Base-by-base conservation (phyloP, 2,888 invertebrate genomes). In the Drosophila barbarae region DNA sequence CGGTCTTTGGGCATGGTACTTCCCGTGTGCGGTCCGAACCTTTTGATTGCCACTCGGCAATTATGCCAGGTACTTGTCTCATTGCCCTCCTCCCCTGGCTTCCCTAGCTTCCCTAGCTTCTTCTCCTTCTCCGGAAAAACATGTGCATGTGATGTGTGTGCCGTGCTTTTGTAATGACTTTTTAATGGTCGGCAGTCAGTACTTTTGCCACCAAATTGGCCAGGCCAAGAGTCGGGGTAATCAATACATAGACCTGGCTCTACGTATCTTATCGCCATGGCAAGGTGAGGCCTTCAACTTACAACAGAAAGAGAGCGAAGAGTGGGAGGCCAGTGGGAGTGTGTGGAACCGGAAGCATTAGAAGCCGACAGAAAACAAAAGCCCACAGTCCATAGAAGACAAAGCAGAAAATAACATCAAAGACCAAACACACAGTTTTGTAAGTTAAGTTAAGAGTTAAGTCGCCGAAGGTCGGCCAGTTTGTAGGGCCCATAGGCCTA, bases 341-440 rank as follows among this genome's bases (percentile, higher is more conserved):
- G 77, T 84, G 46, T 30, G 74, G 71, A 83, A 79, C 84, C 79
- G 83, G 85, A 79, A 79, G 85, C 83, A 84, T 79, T 84, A 84
- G 85, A 82, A 66, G 73, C 44, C 69, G 63, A 54, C 60, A 39
- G 30, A 55, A 55, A 21, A 36, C 46, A 68, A 58, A 67, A 67
- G 51, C 41, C 46, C 42, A 36, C 44, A 38, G 30, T 21, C 15
- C n/a, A 23, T 28, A 34, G 38, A 23, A 64, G 39, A 66, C 46
- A 68, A 60, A 44, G 21, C 47, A 39, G 23, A 44, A 39, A 12
- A 38, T 32, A 42, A 32, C 46, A 46, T 42, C 42, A 30, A 46
- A 30, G 46, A 18, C 46, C 46, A 18, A 46, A 8, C 10, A 18
- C 52, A 47, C 26, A 32, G 35, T 47, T 63, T 79, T 77, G 73